A percentile compares a stretch with the other conserved stretches of the same genome.
These are phyloP conservation scores for Hypomecis atomaria DNA, from an alignment of 2,888 invertebrate species.

Conservation along the genomic window DNA sequence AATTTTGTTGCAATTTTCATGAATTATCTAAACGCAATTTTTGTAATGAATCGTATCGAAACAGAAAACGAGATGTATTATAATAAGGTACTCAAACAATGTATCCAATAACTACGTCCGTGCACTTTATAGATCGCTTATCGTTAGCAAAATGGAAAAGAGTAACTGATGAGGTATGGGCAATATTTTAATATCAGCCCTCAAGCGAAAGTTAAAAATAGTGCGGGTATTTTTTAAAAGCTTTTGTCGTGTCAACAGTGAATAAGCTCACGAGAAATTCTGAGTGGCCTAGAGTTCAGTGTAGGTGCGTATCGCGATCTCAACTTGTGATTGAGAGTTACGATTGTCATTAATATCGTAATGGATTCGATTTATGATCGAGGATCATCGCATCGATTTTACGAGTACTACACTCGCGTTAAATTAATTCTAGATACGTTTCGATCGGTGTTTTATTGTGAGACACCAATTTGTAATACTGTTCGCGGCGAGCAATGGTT, in stretches of 20 bases:
- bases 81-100: background rate
- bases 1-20: no score
- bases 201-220: slow-evolving; percentile 42
- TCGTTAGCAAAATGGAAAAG: slow-evolving; percentile 40
- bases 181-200: slow-evolving; percentile 42
- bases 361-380: slow-evolving; percentile 73
- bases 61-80: background rate
- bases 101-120: slow-evolving; percentile 41
- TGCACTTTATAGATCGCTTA: slow-evolving; percentile 41
- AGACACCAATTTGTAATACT: slow-evolving; percentile 59
- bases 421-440: slow-evolving; percentile 61
- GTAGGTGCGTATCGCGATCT: slow-evolving; percentile 61
- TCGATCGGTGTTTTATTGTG: slow-evolving; percentile 56
- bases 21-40: background rate
- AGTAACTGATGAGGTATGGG: slow-evolving; percentile 41
- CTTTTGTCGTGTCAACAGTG: slow-evolving; percentile 53
- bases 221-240: slow-evolving; percentile 38
- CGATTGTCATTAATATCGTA: slow-evolving; percentile 77
- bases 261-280: slow-evolving; percentile 36
- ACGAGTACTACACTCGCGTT: slow-evolving; percentile 55
- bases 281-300: slow-evolving; percentile 38
- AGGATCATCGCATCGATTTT: slow-evolving; percentile 68
- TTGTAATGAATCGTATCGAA: background rate
- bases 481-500: slow-evolving; percentile 48
- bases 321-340: slow-evolving; percentile 74